phyloP scores from a whole-genome alignment of 1,140 invertebrate species.

The Hydropsyche tenuis region DNA sequence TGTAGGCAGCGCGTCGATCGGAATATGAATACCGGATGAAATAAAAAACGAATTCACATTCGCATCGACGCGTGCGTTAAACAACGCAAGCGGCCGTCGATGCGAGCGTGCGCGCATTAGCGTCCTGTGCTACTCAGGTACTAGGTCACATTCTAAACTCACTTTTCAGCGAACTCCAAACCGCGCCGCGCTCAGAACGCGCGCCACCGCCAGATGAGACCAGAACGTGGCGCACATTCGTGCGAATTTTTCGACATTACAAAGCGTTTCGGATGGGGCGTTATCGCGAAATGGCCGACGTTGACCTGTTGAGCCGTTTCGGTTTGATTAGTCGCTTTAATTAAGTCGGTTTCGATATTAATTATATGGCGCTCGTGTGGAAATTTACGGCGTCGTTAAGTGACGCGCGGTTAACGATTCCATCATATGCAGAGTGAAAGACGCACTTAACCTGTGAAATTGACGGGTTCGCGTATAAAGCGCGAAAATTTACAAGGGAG shows the following conservation, averaged over 20 bases:
- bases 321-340: neutral
- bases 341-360: neutral
- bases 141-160: neutral
- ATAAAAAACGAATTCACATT: constrained; percentile 24
- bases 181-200: neutral
- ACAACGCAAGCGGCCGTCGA: neutral
- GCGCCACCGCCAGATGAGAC: neutral
- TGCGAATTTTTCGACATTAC: neutral
- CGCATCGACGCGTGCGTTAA: neutral
- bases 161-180: neutral
- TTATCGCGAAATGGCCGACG: neutral
- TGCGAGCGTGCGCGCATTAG: constrained; percentile 3
- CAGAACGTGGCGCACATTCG: neutral
- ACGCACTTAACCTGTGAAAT: neutral
- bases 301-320: neutral
- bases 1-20: constrained; percentile 18
- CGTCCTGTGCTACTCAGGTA: no score
- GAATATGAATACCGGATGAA: constrained; percentile 15
- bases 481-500: no score
- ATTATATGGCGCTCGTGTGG: neutral
- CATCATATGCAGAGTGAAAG: neutral
- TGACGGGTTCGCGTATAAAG: neutral
- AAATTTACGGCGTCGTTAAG: constrained; percentile 9
- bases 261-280: neutral
- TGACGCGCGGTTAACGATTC: neutral